These are phyloP conservation scores for Eufriesea mexicana DNA, from an alignment of 1,140 invertebrate genomes.

Conservation along the genomic window DNA sequence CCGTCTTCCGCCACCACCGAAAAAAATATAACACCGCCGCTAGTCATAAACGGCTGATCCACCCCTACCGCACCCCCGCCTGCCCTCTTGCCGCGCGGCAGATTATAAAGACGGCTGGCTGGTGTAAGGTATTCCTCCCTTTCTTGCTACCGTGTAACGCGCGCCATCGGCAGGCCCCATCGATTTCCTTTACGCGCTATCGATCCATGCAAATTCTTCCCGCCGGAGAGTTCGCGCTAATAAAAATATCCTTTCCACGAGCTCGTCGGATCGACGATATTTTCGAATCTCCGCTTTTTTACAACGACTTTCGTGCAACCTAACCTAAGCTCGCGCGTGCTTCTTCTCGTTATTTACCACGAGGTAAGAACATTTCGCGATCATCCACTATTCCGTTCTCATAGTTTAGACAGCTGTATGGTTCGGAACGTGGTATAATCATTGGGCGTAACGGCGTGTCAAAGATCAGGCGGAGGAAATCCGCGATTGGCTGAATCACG, in stretches of 20 bases:
- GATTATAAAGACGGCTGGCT: slow-evolving; percentile 75
- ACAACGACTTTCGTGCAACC: no score
- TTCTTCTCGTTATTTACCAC: neutral
- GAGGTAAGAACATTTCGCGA: neutral
- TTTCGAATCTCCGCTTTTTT: no score
- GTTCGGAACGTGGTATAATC: slow-evolving; percentile 22
- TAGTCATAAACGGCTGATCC: slow-evolving; percentile 79
- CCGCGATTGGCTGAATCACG: slow-evolving; percentile 7
- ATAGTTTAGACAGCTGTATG: no score
- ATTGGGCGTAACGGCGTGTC: slow-evolving; percentile 22
- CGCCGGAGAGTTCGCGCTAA: neutral
- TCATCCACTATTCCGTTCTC: neutral
- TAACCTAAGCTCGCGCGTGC: neutral
- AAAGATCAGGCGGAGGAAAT: slow-evolving; percentile 4
- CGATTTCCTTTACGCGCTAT: slow-evolving; percentile 29
- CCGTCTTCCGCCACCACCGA: slow-evolving; percentile 25
- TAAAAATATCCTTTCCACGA: slow-evolving; percentile 27
- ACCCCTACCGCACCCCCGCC: slow-evolving; percentile 42
- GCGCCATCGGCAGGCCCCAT: neutral
- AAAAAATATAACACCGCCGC: slow-evolving; percentile 71
- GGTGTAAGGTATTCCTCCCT: slow-evolving; percentile 65
- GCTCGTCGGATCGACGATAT: no score
- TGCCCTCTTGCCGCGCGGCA: slow-evolving; percentile 60
- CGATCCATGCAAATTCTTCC: slow-evolving; percentile 41
- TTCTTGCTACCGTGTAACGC: slow-evolving; percentile 21